Conservation (phyloP, 2,888 invertebrate species). For the Hylaea fasciaria region DNA sequence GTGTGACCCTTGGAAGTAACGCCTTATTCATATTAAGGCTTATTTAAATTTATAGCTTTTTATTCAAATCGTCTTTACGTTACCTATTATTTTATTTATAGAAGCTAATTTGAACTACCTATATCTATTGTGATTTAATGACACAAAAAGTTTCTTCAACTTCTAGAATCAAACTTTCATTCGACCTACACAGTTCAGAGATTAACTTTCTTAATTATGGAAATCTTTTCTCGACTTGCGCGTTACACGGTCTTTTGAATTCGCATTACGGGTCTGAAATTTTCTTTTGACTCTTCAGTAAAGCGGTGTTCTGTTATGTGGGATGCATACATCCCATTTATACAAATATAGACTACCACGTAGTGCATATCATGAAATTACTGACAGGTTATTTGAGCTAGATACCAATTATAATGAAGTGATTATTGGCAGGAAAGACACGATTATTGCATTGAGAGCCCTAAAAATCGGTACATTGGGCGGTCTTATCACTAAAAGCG, state of each 20-base stretch:
- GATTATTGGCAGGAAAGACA: too few species aligned
- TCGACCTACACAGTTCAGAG: conserved; percentile 1
- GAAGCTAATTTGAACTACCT: background rate
- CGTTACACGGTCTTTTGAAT: conserved; percentile 1
- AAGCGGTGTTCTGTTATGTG: background rate
- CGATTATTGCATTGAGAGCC: too few species aligned
- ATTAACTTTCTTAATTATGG: conserved; percentile 7
- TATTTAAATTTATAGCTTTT: too few species aligned
- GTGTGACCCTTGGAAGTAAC: too few species aligned
- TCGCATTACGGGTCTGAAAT: background rate
- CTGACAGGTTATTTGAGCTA: background rate
- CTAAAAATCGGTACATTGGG: too few species aligned
- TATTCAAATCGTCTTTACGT: too few species aligned
- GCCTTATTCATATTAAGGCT: too few species aligned
- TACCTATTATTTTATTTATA: too few species aligned
- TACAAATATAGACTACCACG: too few species aligned
- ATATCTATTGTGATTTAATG: background rate
- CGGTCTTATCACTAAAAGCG: too few species aligned
- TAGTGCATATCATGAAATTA: too few species aligned
- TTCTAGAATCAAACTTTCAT: background rate
- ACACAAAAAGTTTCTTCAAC: background rate
- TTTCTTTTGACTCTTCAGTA: background rate
- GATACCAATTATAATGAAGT: background rate
- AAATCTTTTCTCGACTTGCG: conserved; percentile 3
- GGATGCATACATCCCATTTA: too few species aligned